These are phyloP conservation scores for Sitta carolinensis DNA, from an alignment of 2,797 vertebrate genomes.

Conservation along the genomic window DNA sequence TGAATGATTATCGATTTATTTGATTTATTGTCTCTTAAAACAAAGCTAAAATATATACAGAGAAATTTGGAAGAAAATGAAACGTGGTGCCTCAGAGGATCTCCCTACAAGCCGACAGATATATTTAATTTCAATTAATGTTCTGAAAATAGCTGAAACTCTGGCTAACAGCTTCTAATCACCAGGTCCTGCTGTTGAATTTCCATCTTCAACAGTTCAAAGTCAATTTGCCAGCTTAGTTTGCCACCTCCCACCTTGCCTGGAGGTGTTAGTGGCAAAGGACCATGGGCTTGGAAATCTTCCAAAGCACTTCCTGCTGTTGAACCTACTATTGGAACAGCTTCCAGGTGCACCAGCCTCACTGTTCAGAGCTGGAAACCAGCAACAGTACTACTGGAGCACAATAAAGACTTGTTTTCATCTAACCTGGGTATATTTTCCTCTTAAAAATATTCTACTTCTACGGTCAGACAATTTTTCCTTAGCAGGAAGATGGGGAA, in stretches of 20 bases:
- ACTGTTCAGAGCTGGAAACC: not conserved
- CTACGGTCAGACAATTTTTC: not conserved
- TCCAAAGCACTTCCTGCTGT: not conserved
- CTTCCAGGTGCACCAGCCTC: not conserved
- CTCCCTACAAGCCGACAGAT: not conserved
- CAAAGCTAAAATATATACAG: not conserved
- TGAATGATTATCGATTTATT: not conserved
- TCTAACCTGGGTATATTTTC: not conserved
- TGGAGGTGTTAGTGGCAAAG: not conserved
- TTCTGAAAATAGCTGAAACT: not conserved
- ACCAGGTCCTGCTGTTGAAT: conserved; percentile 7
- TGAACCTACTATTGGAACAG: not conserved
- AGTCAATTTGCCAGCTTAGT: not conserved
- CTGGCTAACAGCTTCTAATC: conserved; percentile 3
- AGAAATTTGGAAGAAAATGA: not conserved
- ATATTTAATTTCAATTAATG: not conserved
- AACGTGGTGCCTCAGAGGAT: not conserved
- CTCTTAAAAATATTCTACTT: not conserved
- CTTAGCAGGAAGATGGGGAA: not conserved
- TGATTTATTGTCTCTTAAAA: not conserved
- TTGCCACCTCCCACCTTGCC: not conserved
- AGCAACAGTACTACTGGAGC: not conserved
- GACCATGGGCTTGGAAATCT: not conserved
- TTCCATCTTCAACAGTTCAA: not conserved
- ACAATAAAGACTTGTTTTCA: not conserved